Percentiles rank a stretch among this genome's conserved stretches.
Evolutionary conservation across 1,140 invertebrate genomes (phyloP).

Genomic region (Drosophila arawakana): DNA sequence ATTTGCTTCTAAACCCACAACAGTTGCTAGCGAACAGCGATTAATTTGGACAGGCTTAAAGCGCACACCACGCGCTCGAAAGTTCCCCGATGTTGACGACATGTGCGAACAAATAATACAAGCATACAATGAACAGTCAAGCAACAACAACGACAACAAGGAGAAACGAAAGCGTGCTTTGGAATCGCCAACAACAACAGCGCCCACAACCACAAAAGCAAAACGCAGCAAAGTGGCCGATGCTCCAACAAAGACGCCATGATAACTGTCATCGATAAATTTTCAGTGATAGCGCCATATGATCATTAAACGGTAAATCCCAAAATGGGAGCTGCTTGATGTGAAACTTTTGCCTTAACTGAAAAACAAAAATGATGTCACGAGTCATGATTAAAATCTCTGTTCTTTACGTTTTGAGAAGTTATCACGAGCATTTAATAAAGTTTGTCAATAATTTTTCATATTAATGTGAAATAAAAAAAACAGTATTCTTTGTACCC

Average conservation of each 20-base stretch:
- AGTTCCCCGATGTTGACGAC: constrained; percentile 63
- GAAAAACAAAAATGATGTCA: background rate
- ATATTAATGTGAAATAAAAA: too few species aligned
- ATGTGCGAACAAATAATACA: constrained; percentile 38
- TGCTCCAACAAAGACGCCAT: background rate
- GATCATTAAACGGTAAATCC: constrained; percentile 45
- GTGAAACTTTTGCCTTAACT: constrained; percentile 34
- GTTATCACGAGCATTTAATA: constrained; percentile 12
- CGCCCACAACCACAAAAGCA: background rate
- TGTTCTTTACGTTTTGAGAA: background rate
- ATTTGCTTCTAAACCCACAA: constrained; percentile 40
- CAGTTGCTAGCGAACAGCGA: constrained; percentile 27
- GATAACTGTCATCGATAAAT: background rate
- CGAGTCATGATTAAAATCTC: background rate
- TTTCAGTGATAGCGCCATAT: constrained; percentile 35
- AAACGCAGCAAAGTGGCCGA: constrained; percentile 10
- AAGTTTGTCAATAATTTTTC: background rate
- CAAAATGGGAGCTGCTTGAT: constrained; percentile 24
- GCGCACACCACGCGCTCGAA: constrained; percentile 71
- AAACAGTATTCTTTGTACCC: background rate
- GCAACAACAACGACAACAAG: background rate
- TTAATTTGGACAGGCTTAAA: constrained; percentile 73
- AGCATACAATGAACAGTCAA: constrained; percentile 7
- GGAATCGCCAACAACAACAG: background rate
- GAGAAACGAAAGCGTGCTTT: constrained; percentile 9